These are phyloP conservation scores for Gambelia wislizenii DNA, from an alignment of 2,797 vertebrate species.

Conservation along the genomic window DNA sequence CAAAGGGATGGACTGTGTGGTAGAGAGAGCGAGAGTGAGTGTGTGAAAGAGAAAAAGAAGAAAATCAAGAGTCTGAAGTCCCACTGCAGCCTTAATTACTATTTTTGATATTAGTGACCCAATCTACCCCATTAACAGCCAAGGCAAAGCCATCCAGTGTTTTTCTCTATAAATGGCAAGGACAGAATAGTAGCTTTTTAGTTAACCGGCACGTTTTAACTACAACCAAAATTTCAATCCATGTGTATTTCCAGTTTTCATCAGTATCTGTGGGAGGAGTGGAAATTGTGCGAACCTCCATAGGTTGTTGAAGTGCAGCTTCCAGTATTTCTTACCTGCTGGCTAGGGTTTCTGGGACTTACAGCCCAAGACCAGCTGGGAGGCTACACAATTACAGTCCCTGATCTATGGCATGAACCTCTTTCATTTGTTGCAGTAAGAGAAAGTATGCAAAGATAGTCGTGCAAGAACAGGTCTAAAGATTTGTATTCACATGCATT, in stretches of 20 bases:
- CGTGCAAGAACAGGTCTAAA: background rate
- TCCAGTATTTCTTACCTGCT: too few species aligned
- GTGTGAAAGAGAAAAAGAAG: background rate
- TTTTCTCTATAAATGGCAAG: background rate
- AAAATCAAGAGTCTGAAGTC: background rate
- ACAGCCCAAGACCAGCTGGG: too few species aligned
- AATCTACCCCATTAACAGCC: background rate
- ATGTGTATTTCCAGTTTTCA: too few species aligned
- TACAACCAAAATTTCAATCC: too few species aligned
- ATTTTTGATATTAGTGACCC: background rate
- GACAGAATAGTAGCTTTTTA: background rate
- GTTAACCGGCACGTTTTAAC: too few species aligned
- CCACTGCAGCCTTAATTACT: background rate
- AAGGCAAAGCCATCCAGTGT: background rate
- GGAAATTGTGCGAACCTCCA: too few species aligned
- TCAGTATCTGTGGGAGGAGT: too few species aligned
- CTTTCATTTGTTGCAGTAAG: background rate
- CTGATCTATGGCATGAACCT: background rate
- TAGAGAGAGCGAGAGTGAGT: background rate
- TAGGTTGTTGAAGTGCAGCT: too few species aligned
- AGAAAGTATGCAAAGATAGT: background rate
- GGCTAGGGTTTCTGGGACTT: too few species aligned
- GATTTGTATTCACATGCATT: background rate
- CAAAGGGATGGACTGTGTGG: background rate
- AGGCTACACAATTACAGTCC: background rate